A percentile compares a stretch with the other conserved stretches of the same genome.
Evolutionary conservation across 2,113 vertebrate species (phyloP).

Genomic region (Thinocorus orbignyianus): DNA sequence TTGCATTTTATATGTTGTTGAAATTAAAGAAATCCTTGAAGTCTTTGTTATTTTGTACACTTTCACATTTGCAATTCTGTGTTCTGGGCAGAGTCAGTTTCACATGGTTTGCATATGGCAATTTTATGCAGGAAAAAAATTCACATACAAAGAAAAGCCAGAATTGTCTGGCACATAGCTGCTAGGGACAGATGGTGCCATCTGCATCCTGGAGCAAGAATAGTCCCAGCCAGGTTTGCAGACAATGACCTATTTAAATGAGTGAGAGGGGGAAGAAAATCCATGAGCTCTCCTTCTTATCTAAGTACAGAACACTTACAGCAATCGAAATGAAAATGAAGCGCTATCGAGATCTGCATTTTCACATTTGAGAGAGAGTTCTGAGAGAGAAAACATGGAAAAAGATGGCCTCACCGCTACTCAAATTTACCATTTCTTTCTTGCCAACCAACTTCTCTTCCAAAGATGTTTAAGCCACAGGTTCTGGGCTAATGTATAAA

Average conservation of each 20-base stretch:
- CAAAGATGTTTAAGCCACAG: not conserved
- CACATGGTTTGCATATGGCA: slow-evolving; percentile 10
- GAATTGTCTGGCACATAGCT: slow-evolving; percentile 33
- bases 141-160: slow-evolving; percentile 51
- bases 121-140: slow-evolving; percentile 45
- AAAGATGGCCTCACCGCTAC: not conserved
- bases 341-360: not conserved
- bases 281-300: not conserved
- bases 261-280: not conserved
- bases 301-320: not conserved
- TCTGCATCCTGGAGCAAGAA: slow-evolving; percentile 13
- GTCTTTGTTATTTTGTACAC: not conserved
- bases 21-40: not conserved
- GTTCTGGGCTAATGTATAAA: not conserved
- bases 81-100: not conserved
- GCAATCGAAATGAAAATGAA: not conserved
- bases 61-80: not conserved
- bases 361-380: not conserved
- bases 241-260: slow-evolving; percentile 63
- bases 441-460: not conserved
- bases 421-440: not conserved
- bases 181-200: slow-evolving; percentile 62
- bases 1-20: not conserved
- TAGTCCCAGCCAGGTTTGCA: slow-evolving; percentile 36
- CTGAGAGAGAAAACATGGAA: not conserved